Evolutionary conservation across 2,888 invertebrate genomes (phyloP).

Genomic region (Helicoverpa assulta): DNA sequence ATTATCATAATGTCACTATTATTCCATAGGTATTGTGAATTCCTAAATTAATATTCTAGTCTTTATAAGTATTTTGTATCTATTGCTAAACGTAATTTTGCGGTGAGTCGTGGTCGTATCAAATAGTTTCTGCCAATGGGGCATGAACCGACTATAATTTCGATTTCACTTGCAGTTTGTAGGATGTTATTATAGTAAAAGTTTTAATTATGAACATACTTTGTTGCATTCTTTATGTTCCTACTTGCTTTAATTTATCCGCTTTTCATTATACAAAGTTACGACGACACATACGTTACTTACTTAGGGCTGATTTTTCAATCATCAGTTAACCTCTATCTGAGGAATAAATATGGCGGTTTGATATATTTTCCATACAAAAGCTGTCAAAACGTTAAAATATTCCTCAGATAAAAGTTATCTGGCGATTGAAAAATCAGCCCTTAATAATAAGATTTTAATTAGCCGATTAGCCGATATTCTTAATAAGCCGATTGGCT

Average conservation of each 20-base stretch:
- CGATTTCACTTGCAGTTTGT: constrained; percentile 30
- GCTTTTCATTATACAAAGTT: neutral
- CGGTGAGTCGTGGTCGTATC: constrained; percentile 45
- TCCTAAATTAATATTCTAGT: constrained; percentile 9
- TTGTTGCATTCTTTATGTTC: constrained; percentile 9
- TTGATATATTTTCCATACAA: no score
- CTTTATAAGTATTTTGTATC: constrained; percentile 22
- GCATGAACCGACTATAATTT: constrained; percentile 34
- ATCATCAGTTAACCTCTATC: no score
- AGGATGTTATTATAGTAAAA: constrained; percentile 34
- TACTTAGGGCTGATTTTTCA: no score
- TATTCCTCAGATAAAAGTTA: no score
- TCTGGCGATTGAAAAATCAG: no score
- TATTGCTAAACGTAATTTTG: constrained; percentile 32
- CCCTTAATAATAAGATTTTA: no score
- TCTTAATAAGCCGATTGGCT: no score
- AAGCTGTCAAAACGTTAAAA: no score
- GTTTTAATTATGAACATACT: constrained; percentile 24
- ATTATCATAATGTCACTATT: constrained; percentile 2
- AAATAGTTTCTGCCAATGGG: constrained; percentile 35
- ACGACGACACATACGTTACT: neutral
- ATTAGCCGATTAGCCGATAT: no score
- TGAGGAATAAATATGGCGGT: no score
- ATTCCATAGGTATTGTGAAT: constrained; percentile 12
- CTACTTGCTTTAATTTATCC: neutral